phyloP scores from a whole-genome alignment of 2,113 vertebrate species.

The Ailurus styani region DNA sequence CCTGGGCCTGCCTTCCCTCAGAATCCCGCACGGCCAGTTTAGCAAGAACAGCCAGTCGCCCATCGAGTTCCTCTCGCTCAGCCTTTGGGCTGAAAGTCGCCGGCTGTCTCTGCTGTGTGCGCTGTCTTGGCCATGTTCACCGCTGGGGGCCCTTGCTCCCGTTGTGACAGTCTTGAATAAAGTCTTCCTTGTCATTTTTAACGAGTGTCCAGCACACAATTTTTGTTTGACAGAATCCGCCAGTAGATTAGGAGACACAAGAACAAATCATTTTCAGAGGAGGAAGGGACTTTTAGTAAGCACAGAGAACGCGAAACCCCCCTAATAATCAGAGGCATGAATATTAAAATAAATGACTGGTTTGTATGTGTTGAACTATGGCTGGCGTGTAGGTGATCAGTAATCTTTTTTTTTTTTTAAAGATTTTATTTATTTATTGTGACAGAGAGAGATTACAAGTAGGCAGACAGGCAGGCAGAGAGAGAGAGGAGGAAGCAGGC shows the following conservation, averaged over 20 bases:
- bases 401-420: too few species aligned
- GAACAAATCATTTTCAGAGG: background rate
- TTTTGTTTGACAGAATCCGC: background rate
- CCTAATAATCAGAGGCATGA: background rate
- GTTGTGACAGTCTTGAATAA: background rate
- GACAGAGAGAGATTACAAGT: too few species aligned
- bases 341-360: background rate
- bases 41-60: background rate
- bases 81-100: background rate
- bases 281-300: background rate
- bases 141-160: background rate
- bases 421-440: too few species aligned
- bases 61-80: too few species aligned
- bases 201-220: too few species aligned
- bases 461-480: too few species aligned
- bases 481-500: too few species aligned
- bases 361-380: background rate
- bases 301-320: background rate
- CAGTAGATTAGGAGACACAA: background rate
- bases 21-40: background rate
- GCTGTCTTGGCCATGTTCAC: too few species aligned
- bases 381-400: background rate
- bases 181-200: background rate
- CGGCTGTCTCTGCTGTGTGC: too few species aligned
- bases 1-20: background rate